Evolutionary conservation across 1,140 invertebrate species (phyloP), one percentile per base, ranked within the genome.

Genomic region (Lepidurus apus): DNA sequence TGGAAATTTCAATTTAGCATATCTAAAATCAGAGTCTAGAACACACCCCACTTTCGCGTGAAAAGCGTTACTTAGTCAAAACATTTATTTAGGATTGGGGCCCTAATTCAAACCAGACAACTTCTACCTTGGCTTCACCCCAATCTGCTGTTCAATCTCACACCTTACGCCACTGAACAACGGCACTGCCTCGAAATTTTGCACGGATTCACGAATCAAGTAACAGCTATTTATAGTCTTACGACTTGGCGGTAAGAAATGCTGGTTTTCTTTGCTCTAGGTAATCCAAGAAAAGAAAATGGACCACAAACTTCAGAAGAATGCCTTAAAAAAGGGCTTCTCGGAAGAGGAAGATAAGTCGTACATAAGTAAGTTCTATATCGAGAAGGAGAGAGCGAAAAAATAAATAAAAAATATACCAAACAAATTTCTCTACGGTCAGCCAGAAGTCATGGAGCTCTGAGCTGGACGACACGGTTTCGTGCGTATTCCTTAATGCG

Each of bases 161-260:
- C 93, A 6, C 88, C 90, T n/a, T 89, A 90, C 81, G 91, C 92
- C 43, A 91, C 91, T 82, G 88, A 91, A 79, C 92, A 95, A 83
- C 89, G 90, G 4, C 88, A 89, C 76, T 88, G 92, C 76, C 86
- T 97, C 7, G 88, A 91, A 74, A 89, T 93, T 81, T 92, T 98
- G 78, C 95, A 98, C 82, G 90, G 90, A 11, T 89, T 98, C 75
- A 97, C 95, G 17, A 92, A 92, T 82, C 91, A 87, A 78, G 89
- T 92, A 34, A 78, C 34, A 34, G 2, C 34, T 3, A 74, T 8
- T 7, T 8, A 13, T n/a, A 13, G 0, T 65, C 21, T 65, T 1
- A 21, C 5, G 17, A 17, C 17, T n/a, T n/a, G n/a, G n/a, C n/a
- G n/a, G n/a, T n/a, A n/a, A n/a, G n/a, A n/a, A n/a, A n/a, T n/a